Evolutionary conservation across 2,797 vertebrate species (phyloP).

Genomic region (Synaphobranchus kaupii): DNA sequence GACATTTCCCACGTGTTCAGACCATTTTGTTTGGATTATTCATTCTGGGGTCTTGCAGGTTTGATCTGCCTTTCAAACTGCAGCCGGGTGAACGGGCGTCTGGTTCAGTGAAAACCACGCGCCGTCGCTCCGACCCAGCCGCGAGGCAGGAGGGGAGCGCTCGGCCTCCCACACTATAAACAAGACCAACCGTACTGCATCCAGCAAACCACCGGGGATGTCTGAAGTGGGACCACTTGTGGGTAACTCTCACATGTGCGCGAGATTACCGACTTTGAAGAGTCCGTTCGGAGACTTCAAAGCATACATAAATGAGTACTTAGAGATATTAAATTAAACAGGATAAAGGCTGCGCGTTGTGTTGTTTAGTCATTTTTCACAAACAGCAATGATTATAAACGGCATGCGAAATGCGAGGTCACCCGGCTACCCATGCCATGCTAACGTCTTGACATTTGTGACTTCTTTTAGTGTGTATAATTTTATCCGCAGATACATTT

Average conservation of each 20-base stretch:
- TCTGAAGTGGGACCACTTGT: not conserved
- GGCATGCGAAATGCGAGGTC: not conserved
- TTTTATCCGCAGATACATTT: not conserved
- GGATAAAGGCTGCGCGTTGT: not conserved
- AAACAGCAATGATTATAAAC: not conserved
- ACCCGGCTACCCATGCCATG: not conserved
- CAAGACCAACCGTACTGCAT: slow-evolving; percentile 10
- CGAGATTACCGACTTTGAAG: not conserved
- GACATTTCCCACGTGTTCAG: not conserved
- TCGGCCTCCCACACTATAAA: not conserved
- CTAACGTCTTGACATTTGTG: not conserved
- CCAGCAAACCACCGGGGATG: not conserved
- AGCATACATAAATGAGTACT: slow-evolving; percentile 1
- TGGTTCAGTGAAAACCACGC: not conserved
- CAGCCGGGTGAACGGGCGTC: not conserved
- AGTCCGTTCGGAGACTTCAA: not conserved
- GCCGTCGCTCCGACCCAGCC: slow-evolving; percentile 13
- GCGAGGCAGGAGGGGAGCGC: not conserved
- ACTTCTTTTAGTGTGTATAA: not conserved
- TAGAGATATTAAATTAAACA: not conserved
- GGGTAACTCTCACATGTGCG: not conserved
- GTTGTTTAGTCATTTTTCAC: not conserved
- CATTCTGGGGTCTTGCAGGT: not conserved
- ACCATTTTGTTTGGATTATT: not conserved
- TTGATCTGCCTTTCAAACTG: slow-evolving; percentile 9